Conservation (phyloP, 64 coral and sea anemone genomes). For the Orbicella faveolata region DNA sequence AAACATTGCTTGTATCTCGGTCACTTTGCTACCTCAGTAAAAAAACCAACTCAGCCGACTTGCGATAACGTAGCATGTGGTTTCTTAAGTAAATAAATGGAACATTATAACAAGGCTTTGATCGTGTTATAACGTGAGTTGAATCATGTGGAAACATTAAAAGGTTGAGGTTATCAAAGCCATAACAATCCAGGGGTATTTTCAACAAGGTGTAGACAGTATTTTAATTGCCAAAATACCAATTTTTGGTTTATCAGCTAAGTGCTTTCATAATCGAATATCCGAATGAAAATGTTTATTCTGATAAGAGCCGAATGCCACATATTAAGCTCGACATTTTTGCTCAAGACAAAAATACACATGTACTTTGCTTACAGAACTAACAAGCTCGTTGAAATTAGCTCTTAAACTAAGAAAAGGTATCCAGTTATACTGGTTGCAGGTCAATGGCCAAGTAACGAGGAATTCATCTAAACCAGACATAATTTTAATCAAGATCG, state of each 20-base stretch:
- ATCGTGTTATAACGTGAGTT: not conserved
- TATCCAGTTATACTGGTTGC: not conserved
- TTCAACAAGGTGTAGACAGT: conserved; percentile 16
- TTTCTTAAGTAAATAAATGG: not conserved
- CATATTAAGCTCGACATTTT: not conserved
- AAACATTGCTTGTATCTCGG: no score
- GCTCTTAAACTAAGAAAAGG: not conserved
- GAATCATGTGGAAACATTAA: not conserved
- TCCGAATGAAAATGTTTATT: not conserved
- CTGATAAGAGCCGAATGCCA: not conserved
- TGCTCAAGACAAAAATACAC: not conserved
- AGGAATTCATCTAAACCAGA: not conserved
- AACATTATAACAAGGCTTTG: not conserved
- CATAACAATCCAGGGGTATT: not conserved
- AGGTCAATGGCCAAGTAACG: not conserved
- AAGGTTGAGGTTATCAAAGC: conserved; percentile 24
- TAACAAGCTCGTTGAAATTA: not conserved
- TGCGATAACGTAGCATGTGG: not conserved
- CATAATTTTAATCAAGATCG: not conserved
- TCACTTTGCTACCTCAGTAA: not conserved
- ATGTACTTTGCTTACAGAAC: not conserved
- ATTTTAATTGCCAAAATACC: conserved; percentile 4
- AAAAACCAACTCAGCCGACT: not conserved
- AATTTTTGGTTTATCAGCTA: not conserved
- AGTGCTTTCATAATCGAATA: not conserved